A percentile compares a stretch with the other conserved stretches of the same genome.
Evolutionary conservation across 2,113 vertebrate genomes (phyloP).

Genomic region (Oreochromis niloticus): DNA sequence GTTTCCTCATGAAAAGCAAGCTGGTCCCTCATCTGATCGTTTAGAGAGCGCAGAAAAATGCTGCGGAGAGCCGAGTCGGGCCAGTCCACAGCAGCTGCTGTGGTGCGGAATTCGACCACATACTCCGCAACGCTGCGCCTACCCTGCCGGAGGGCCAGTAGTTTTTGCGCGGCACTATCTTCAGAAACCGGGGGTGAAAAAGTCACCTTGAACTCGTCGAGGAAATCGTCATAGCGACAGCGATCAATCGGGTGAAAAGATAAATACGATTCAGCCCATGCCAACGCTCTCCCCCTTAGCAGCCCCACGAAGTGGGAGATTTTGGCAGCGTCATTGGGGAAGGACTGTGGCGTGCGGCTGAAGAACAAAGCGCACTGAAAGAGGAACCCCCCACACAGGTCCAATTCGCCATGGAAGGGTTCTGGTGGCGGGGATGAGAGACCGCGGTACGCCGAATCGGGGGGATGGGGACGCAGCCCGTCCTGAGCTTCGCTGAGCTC

Average conservation of each 20-base stretch:
- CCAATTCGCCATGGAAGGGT: background rate
- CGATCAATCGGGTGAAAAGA: background rate
- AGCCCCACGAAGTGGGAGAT: background rate
- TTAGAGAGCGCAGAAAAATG: background rate
- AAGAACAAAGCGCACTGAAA: background rate
- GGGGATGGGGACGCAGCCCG: background rate
- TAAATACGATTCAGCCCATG: background rate
- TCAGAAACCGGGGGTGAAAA: background rate
- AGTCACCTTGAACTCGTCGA: background rate
- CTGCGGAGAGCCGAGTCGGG: background rate
- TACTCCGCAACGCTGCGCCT: background rate
- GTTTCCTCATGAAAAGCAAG: background rate
- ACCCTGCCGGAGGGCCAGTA: background rate
- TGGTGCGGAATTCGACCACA: background rate
- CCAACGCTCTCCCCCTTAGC: background rate
- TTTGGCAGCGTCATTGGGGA: background rate
- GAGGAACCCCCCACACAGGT: background rate
- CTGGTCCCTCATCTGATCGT: background rate
- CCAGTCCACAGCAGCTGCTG: background rate
- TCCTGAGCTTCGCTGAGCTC: background rate
- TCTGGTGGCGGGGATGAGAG: background rate
- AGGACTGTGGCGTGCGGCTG: background rate
- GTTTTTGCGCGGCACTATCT: background rate
- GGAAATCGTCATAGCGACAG: background rate
- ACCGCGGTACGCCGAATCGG: background rate